These are phyloP conservation scores for Pantelozetes paolii DNA, from an alignment of 2,888 invertebrate species.

Conservation along the genomic window DNA sequence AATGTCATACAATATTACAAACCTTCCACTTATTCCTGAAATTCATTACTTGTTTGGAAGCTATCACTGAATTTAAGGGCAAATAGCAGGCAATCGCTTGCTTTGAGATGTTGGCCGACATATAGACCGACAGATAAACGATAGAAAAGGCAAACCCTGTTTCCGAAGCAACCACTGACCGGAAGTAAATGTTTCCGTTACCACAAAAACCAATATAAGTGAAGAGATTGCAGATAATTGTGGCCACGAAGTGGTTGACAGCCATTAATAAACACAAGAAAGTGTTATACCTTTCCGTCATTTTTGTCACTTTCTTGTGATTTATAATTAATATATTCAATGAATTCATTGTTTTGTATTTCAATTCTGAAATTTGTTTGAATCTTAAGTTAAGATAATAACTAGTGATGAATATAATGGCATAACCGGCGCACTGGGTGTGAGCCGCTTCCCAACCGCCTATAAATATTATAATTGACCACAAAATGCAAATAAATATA, in stretches of 20 bases:
- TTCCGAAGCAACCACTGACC: not conserved
- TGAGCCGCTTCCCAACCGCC: not conserved
- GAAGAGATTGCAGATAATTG: not conserved
- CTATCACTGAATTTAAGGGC: too few species aligned
- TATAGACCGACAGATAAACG: not conserved
- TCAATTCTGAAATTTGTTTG: not conserved
- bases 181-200: not conserved
- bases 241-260: conserved; percentile 8
- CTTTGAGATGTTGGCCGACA: not conserved
- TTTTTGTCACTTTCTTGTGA: not conserved
- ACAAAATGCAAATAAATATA: not conserved
- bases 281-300: not conserved
- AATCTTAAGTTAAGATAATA: conserved; percentile 6
- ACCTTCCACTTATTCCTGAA: not conserved
- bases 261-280: not conserved
- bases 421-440: not conserved
- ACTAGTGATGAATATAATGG: not conserved
- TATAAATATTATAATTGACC: not conserved
- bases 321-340: not conserved
- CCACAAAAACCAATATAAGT: not conserved
- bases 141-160: not conserved
- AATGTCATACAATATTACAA: too few species aligned
- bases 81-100: too few species aligned
- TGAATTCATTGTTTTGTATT: not conserved
- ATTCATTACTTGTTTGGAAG: too few species aligned